These are phyloP conservation scores for Odontophorus gujanensis DNA, from an alignment of 2,113 vertebrate genomes.

Conservation along the genomic window DNA sequence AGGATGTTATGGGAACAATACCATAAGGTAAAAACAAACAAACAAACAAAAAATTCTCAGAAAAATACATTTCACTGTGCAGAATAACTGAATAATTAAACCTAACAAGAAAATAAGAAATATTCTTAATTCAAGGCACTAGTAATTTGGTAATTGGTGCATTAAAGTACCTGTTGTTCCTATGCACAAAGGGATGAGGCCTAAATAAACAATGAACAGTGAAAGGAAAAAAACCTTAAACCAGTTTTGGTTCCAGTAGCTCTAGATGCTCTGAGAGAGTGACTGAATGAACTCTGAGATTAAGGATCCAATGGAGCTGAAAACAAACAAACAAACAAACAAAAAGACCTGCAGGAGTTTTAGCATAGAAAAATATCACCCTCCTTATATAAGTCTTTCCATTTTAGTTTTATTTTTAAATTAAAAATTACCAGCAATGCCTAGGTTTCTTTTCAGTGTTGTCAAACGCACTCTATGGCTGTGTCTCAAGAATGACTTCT, in stretches of 20 bases:
- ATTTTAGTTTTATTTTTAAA: background rate
- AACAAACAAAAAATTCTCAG: background rate
- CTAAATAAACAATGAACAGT: background rate
- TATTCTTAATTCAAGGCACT: background rate
- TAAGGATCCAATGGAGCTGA: background rate
- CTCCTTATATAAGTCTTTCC: background rate
- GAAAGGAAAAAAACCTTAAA: background rate
- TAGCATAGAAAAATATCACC: background rate
- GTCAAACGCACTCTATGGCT: background rate
- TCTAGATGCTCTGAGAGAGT: background rate
- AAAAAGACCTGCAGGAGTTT: background rate
- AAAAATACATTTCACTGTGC: background rate
- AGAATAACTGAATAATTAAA: background rate
- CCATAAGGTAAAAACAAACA: slow-evolving; percentile 84
- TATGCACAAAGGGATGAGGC: background rate
- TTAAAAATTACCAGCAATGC: background rate
- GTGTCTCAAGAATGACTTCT: background rate
- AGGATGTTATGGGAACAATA: slow-evolving; percentile 87
- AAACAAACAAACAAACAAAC: background rate
- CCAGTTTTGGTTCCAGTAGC: background rate
- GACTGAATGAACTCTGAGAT: background rate
- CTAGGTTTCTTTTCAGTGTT: background rate
- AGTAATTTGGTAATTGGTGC: background rate
- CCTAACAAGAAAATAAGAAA: background rate
- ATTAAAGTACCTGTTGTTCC: background rate